Conservation (phyloP, 2,113 vertebrate species). For the Motacilla tschutschensis region DNA sequence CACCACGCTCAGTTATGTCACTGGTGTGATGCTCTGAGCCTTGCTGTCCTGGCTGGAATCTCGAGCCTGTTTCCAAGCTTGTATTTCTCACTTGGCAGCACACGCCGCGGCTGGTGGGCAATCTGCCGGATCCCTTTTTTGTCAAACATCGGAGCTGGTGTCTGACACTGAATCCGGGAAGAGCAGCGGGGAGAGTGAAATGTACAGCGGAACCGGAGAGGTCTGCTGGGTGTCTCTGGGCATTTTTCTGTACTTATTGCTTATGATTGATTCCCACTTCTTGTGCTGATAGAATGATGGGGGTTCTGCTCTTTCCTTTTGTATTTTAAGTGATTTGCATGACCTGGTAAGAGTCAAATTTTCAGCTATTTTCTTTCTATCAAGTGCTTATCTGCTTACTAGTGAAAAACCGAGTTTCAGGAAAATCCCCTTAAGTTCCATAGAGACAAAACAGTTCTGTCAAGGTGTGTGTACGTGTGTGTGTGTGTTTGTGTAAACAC, state of each 20-base stretch:
- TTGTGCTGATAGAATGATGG: neutral
- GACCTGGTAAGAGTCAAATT: neutral
- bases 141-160: constrained; percentile 36
- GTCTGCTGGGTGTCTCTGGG: neutral
- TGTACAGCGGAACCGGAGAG: neutral
- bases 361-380: neutral
- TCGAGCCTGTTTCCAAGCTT: constrained; percentile 54
- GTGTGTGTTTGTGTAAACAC: constrained; percentile 58
- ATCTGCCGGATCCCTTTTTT: constrained; percentile 60
- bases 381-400: neutral
- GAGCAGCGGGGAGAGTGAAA: neutral
- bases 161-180: constrained; percentile 38
- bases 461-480: neutral
- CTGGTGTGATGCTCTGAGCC: constrained; percentile 48
- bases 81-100: constrained; percentile 68
- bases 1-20: constrained; percentile 32
- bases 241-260: neutral
- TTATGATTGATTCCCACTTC: neutral
- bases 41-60: constrained; percentile 62
- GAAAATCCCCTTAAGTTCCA: neutral
- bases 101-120: constrained; percentile 56
- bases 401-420: neutral
- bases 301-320: neutral
- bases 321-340: neutral
- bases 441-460: neutral